Evolutionary conservation across 2,888 invertebrate genomes (phyloP), one percentile per base, ranked within the genome.

Genomic region (Ditylenchus weischeri): DNA sequence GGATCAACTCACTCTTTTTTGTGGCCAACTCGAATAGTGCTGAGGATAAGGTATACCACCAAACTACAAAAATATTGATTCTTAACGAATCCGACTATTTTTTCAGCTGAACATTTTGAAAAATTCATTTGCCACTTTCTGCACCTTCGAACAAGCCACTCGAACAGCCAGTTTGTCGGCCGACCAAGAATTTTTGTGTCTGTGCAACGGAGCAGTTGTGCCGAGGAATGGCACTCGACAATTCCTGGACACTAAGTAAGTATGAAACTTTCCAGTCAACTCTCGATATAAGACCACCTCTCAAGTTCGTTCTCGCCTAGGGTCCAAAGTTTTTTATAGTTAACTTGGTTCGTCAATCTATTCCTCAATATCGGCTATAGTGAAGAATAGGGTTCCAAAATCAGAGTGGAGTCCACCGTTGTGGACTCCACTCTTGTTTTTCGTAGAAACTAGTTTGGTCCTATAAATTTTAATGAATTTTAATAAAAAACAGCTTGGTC

Each of bases 1-100:
- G 81, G 81, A 75, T 80, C 62, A 79, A 82, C 57, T 69, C 79
- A 2, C 69, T 81, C 15, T 81, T 80, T 69, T 67, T 71, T 19
- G 36, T 78, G 62, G 73, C 72, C n/a, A 65, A 73, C 19, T 50
- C 78, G 18, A 64, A 69, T 11, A 70, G 71, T n/a, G 62, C 72
- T 18, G 60, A 65, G 21, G 79, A 79, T 51, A 79, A 79, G 71
- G 78, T 76, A 43, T 8, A 13, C 2, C 11, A 43, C 2, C 43
- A 13, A 43, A 43, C 8, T 43, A 6, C 1, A 3, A 3, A 43
- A 29, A 2, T 43, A 43, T 8, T 6, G 43, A n/a, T 8, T 13
- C 13, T 43, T 10, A 10, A 43, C n/a, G n/a, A n/a, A n/a, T n/a
- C 57, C 21, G 13, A 38, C 35, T 47, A 19, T 8, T 35, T 15